Percentiles rank a stretch among this genome's conserved stretches.
Evolutionary conservation across 1,140 invertebrate species (phyloP).

Genomic region (Apolygus lucorum): DNA sequence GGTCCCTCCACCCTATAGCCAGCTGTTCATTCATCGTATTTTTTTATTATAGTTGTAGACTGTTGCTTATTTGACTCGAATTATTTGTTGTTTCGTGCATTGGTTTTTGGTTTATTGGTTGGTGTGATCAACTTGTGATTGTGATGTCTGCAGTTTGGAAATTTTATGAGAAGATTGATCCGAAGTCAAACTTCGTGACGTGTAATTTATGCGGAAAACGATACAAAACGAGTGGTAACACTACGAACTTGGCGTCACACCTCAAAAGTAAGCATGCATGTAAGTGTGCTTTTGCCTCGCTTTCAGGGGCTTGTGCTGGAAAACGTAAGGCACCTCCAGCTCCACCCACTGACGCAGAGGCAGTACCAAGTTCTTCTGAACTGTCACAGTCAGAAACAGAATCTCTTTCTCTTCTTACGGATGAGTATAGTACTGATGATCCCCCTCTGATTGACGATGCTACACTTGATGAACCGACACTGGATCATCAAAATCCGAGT

Average conservation of each 20-base stretch:
- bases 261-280: slow-evolving; percentile 6
- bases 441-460: neutral
- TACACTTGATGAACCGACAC: neutral
- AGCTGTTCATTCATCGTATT: no score
- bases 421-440: neutral
- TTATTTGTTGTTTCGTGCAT: no score
- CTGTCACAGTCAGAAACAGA: neutral
- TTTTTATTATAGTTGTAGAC: no score
- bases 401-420: neutral
- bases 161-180: neutral
- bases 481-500: neutral
- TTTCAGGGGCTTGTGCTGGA: neutral
- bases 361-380: neutral
- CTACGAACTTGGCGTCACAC: neutral
- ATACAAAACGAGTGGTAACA: neutral
- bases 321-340: neutral
- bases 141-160: neutral
- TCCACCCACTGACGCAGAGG: neutral
- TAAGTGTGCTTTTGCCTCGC: neutral
- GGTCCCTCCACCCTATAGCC: no score
- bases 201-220: slow-evolving; percentile 8
- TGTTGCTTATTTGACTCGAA: no score
- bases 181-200: neutral
- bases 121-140: no score
- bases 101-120: no score